A percentile compares a stretch with the other conserved stretches of the same genome.
Evolutionary conservation across 2,113 vertebrate species (phyloP).

Genomic region (Psammodynastes pulverulentus): DNA sequence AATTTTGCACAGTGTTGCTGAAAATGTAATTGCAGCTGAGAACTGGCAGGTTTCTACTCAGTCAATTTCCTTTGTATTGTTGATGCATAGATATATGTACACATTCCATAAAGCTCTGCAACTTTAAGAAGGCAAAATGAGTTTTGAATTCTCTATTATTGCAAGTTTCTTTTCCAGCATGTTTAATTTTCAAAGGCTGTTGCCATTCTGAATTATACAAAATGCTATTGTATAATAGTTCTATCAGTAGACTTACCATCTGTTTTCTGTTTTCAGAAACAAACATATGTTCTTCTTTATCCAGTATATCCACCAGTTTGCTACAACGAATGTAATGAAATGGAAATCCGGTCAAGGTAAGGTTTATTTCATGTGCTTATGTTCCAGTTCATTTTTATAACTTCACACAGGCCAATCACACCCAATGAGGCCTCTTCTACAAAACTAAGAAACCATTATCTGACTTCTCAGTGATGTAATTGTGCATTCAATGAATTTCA

Average conservation of each 20-base stretch:
- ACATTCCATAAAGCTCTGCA: not conserved
- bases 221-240: constrained; percentile 58
- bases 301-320: constrained; percentile 70
- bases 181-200: constrained; percentile 40
- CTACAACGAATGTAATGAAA: constrained; percentile 66
- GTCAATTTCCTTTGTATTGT: not conserved
- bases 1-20: not conserved
- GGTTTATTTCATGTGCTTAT: constrained; percentile 66
- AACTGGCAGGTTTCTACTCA: not conserved
- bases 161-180: constrained; percentile 44
- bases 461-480: constrained; percentile 56
- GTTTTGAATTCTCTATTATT: not conserved
- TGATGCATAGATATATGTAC: not conserved
- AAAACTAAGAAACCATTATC: constrained; percentile 51
- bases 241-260: constrained; percentile 65
- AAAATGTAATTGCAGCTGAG: not conserved
- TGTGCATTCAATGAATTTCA: constrained; percentile 51
- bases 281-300: constrained; percentile 66
- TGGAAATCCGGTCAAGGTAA: constrained; percentile 68
- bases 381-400: constrained; percentile 56
- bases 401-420: constrained; percentile 56
- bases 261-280: constrained; percentile 58
- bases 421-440: constrained; percentile 44
- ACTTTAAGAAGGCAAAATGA: not conserved
- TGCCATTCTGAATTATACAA: constrained; percentile 59